Evolutionary conservation across 2,888 invertebrate genomes (phyloP).

Genomic region (Therioaphis trifolii): DNA sequence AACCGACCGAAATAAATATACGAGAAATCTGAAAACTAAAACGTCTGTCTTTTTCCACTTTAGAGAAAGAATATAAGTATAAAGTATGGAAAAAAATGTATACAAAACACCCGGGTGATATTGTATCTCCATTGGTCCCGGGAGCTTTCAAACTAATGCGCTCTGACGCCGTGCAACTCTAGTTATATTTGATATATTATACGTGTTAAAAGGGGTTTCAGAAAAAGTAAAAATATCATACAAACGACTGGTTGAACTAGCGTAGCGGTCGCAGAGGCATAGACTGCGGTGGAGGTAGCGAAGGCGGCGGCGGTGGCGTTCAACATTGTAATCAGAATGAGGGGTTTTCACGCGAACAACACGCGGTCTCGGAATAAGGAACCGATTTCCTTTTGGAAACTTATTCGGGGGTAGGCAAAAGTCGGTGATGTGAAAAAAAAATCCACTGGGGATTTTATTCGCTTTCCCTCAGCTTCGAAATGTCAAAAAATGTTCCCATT

Average conservation of each 20-base stretch:
- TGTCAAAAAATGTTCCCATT: slow-evolving; percentile 33
- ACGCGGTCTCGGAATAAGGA: background rate
- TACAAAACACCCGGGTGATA: slow-evolving; percentile 35
- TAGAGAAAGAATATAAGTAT: background rate
- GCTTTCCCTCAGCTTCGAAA: background rate
- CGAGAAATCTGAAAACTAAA: slow-evolving; percentile 47
- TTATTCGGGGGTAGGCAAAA: background rate
- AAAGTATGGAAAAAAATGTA: slow-evolving; percentile 25
- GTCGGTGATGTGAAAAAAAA: slow-evolving; percentile 24
- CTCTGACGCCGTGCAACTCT: slow-evolving; percentile 45
- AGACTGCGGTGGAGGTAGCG: background rate
- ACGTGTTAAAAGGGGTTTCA: slow-evolving; percentile 48
- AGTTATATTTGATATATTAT: slow-evolving; percentile 58
- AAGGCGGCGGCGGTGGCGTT: background rate
- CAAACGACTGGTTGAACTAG: background rate
- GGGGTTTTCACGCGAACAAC: slow-evolving; percentile 16
- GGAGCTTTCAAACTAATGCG: slow-evolving; percentile 50
- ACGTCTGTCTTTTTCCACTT: slow-evolving; percentile 49
- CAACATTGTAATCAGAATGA: slow-evolving; percentile 30
- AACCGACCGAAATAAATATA: slow-evolving; percentile 45
- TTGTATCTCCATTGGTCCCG: slow-evolving; percentile 25
- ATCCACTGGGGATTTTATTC: background rate
- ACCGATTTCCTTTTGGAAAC: slow-evolving; percentile 41
- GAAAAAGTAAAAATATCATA: slow-evolving; percentile 36
- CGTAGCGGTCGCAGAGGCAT: background rate